Percentiles rank a stretch among this genome's conserved stretches.
Evolutionary conservation across 2,888 invertebrate genomes (phyloP).

Genomic region (Epirrhoe tristata): DNA sequence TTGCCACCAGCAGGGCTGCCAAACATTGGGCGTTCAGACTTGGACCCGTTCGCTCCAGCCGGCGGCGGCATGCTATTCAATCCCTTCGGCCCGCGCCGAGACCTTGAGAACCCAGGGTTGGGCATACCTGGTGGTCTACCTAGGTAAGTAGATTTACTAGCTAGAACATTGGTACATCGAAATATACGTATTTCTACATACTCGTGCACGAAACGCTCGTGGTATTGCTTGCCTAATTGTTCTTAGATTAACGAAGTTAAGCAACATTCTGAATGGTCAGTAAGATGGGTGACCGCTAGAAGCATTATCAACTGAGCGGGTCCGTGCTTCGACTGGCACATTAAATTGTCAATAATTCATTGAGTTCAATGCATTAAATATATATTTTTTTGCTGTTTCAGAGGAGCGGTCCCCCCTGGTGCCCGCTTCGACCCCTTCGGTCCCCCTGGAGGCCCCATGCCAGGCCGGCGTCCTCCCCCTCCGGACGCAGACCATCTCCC

Average conservation of each 20-base stretch:
- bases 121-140: conserved; percentile 86
- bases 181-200: too few species aligned
- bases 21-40: conserved; percentile 89
- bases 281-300: too few species aligned
- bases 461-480: conserved; percentile 72
- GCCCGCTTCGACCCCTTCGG: conserved; percentile 94
- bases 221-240: too few species aligned
- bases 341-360: too few species aligned
- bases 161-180: background rate
- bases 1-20: conserved; percentile 65
- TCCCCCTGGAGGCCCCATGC: conserved; percentile 86
- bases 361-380: too few species aligned
- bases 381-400: conserved; percentile 56
- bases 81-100: conserved; percentile 82
- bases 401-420: conserved; percentile 88
- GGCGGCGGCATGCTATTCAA: conserved; percentile 92
- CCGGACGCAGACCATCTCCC: conserved; percentile 91
- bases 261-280: too few species aligned
- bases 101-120: conserved; percentile 78
- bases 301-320: too few species aligned
- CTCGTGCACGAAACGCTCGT: too few species aligned
- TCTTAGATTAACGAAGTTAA: too few species aligned
- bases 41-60: conserved; percentile 89
- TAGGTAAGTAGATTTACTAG: conserved; percentile 64
- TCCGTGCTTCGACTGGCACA: too few species aligned